A percentile compares a stretch with the other conserved stretches of the same genome.
Evolutionary conservation across 2,113 vertebrate species (phyloP).

Genomic region (Bombycilla garrulus): DNA sequence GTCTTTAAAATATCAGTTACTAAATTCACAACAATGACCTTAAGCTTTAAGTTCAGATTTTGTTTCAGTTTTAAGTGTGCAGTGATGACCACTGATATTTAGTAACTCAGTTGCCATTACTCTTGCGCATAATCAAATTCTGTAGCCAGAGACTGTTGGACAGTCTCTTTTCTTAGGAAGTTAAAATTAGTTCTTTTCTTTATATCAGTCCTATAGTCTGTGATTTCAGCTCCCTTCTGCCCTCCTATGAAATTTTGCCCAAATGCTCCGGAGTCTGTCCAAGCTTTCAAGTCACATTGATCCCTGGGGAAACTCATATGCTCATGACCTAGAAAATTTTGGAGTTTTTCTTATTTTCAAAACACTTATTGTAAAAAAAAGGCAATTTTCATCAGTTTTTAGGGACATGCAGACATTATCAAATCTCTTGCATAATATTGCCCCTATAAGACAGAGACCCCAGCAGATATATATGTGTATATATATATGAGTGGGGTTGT

Average conservation of each 20-base stretch:
- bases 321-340: background rate
- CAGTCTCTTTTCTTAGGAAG: background rate
- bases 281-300: background rate
- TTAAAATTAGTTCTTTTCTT: background rate
- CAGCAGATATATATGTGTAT: background rate
- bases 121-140: background rate
- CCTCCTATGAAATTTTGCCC: background rate
- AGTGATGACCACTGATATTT: background rate
- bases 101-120: background rate
- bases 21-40: background rate
- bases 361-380: background rate
- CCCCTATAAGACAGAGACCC: rapidly evolving
- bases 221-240: background rate
- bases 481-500: rapidly evolving
- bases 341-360: background rate
- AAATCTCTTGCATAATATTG: background rate
- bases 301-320: too few species aligned
- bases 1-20: background rate
- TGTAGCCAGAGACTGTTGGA: background rate
- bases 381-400: background rate
- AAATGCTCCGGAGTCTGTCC: background rate
- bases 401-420: background rate
- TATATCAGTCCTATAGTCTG: background rate
- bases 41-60: background rate
- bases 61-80: background rate